A percentile compares a stretch with the other conserved stretches of the same genome.
Evolutionary conservation across 2,888 invertebrate species (phyloP).

Genomic region (Nymphalis polychloros): DNA sequence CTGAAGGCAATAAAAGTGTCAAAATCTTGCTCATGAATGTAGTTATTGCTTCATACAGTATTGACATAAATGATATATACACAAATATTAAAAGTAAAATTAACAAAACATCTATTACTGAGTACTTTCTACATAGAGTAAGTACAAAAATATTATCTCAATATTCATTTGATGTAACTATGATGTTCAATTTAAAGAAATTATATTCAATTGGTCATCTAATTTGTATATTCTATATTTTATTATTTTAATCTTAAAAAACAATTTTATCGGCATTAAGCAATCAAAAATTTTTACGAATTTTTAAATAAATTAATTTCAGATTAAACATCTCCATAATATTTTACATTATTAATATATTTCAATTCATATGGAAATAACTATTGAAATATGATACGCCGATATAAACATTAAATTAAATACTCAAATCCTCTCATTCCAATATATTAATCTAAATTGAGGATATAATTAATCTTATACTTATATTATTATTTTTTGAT

Average conservation of each 20-base stretch:
- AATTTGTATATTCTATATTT: too few relatives aligned
- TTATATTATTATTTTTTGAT: background rate
- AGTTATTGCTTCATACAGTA: too few relatives aligned
- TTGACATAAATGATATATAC: too few relatives aligned
- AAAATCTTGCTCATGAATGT: too few relatives aligned
- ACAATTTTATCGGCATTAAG: background rate
- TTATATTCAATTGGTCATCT: too few relatives aligned
- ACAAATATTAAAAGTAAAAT: too few relatives aligned
- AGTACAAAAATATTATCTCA: background rate
- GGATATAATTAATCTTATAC: background rate
- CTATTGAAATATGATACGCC: background rate
- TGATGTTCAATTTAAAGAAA: background rate
- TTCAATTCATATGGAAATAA: background rate
- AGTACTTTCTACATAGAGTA: background rate
- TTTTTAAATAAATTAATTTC: background rate
- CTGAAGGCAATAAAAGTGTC: too few relatives aligned
- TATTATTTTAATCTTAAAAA: background rate
- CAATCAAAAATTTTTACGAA: background rate
- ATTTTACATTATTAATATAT: background rate
- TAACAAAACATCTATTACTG: too few relatives aligned
- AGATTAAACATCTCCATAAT: background rate
- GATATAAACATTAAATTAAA: conserved; percentile 6
- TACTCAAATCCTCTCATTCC: background rate
- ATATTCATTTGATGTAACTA: background rate
- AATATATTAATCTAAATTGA: background rate